These are phyloP conservation scores for Lasioglossum villosulum DNA, from an alignment of 2,888 invertebrate genomes.

Conservation along the genomic window DNA sequence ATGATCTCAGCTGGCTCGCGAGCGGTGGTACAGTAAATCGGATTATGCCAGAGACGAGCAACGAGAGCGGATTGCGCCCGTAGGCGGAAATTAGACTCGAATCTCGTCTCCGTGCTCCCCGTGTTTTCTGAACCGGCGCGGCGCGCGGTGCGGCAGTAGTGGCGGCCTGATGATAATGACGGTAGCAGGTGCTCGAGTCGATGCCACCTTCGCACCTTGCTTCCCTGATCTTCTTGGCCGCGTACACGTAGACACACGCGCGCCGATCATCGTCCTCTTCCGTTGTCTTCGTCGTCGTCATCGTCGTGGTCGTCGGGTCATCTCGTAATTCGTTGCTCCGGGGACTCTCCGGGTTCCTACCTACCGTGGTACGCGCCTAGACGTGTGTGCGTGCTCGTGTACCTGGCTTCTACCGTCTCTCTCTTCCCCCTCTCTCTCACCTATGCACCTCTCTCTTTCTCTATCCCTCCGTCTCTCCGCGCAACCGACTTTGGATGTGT, in stretches of 20 bases:
- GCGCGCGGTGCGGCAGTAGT: conserved; percentile 16
- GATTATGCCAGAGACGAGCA: conserved; percentile 49
- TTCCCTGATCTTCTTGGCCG: conserved; percentile 57
- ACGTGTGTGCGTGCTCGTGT: conserved; percentile 29
- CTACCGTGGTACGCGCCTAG: conserved; percentile 70
- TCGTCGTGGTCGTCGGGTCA: conserved; percentile 63
- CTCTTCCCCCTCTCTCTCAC: not conserved
- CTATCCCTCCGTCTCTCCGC: not conserved
- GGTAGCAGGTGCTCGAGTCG: conserved; percentile 81
- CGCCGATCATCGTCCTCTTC: conserved; percentile 51
- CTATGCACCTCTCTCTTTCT: not conserved
- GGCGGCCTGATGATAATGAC: conserved; percentile 80
- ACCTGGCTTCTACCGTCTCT: not conserved
- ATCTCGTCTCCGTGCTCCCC: conserved; percentile 74
- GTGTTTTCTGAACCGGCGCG: conserved; percentile 77
- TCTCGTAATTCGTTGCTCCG: conserved; percentile 76
- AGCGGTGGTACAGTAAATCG: conserved; percentile 66
- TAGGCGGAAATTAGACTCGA: conserved; percentile 79
- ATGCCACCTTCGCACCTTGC: conserved; percentile 80
- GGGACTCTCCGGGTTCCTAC: conserved; percentile 55
- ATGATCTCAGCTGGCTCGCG: conserved; percentile 44
- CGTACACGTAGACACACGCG: conserved; percentile 47
- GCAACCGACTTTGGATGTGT: conserved; percentile 51
- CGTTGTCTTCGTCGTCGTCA: conserved; percentile 54
- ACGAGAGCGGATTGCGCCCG: conserved; percentile 73